phyloP scores from a whole-genome alignment of 2,113 vertebrate genomes.

The Archocentrus centrarchus region DNA sequence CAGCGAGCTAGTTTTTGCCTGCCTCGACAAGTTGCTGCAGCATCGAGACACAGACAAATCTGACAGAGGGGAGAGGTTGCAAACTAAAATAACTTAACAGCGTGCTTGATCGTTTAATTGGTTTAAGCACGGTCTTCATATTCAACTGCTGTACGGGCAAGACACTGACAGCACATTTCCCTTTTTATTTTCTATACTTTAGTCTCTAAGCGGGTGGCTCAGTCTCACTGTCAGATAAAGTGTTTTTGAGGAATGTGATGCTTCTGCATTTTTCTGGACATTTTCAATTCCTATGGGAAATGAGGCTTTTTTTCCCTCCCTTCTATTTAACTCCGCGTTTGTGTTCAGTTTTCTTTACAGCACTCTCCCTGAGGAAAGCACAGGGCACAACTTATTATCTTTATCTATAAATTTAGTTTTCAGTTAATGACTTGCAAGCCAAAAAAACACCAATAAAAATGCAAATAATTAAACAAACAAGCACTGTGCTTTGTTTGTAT shows the following conservation, averaged over 20 bases:
- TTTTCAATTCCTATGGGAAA: background rate
- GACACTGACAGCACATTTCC: background rate
- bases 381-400: background rate
- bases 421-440: background rate
- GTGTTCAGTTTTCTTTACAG: background rate
- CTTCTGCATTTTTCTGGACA: background rate
- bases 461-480: background rate
- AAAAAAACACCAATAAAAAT: background rate
- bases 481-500: background rate
- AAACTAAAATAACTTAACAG: slow-evolving; percentile 14
- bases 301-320: background rate
- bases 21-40: slow-evolving; percentile 57
- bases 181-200: slow-evolving; percentile 1
- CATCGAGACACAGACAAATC: background rate
- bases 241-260: slow-evolving; percentile 15
- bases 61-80: background rate
- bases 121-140: slow-evolving; percentile 31
- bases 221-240: background rate
- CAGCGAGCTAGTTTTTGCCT: slow-evolving; percentile 29
- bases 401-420: background rate
- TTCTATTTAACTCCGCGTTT: background rate
- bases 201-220: background rate
- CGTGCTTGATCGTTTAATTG: slow-evolving; percentile 16
- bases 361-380: background rate
- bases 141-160: background rate